phyloP scores from a whole-genome alignment of 2,113 vertebrate genomes.

The Butorides virescens region DNA sequence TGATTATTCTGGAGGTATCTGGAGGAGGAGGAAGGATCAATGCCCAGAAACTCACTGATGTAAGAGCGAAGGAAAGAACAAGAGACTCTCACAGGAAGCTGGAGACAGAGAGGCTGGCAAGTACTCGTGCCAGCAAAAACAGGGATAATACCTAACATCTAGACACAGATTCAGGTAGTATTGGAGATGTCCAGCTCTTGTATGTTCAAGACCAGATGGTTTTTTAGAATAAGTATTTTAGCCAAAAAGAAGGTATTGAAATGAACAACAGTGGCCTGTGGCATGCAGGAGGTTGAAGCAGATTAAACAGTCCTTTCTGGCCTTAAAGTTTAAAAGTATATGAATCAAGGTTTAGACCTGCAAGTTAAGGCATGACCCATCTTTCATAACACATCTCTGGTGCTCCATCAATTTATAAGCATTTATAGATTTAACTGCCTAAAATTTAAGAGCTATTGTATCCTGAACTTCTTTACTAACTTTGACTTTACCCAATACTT shows the following conservation, averaged over 20 bases:
- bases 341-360: not conserved
- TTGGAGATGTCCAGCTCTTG: not conserved
- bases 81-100: not conserved
- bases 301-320: not conserved
- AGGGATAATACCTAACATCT: not conserved
- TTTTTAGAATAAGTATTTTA: not conserved
- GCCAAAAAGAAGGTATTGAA: not conserved
- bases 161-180: not conserved
- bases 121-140: not conserved
- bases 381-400: rapidly evolving
- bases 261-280: not conserved
- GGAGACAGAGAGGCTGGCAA: not conserved
- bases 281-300: not conserved
- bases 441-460: not conserved
- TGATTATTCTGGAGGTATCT: not conserved
- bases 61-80: not conserved
- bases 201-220: not conserved
- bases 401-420: not conserved
- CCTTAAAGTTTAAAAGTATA: not conserved
- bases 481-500: not conserved
- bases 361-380: not conserved
- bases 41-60: not conserved
- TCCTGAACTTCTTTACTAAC: not conserved
- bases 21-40: not conserved
- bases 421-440: not conserved